Evolutionary conservation across 2,797 vertebrate genomes (phyloP).

Genomic region (Anableps anableps): DNA sequence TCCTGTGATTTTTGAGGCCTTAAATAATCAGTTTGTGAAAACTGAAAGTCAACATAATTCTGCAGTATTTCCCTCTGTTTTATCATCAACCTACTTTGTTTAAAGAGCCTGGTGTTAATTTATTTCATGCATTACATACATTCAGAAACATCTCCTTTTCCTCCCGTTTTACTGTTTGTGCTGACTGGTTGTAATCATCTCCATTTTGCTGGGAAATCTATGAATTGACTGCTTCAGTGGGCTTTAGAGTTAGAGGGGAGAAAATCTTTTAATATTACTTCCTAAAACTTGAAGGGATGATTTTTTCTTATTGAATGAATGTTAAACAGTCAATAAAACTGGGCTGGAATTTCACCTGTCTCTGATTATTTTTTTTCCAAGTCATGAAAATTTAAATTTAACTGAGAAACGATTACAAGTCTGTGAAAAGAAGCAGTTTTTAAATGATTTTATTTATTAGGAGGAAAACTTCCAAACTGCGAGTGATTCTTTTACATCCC

Average conservation of each 20-base stretch:
- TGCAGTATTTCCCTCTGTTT: neutral
- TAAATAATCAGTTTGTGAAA: constrained; percentile 4
- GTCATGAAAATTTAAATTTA: neutral
- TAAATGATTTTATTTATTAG: neutral
- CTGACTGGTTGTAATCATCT: constrained; percentile 21
- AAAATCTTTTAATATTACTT: constrained; percentile 30
- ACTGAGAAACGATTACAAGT: too few species aligned
- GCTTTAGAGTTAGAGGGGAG: constrained; percentile 16
- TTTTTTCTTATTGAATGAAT: constrained; percentile 55
- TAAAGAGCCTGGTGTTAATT: neutral
- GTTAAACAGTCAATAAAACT: constrained; percentile 73
- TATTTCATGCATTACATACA: neutral
- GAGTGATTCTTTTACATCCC: too few species aligned
- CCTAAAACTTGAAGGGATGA: constrained; percentile 54
- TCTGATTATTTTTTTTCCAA: constrained; percentile 1
- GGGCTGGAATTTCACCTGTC: constrained; percentile 45
- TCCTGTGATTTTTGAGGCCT: constrained; percentile 13
- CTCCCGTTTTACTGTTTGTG: constrained; percentile 11
- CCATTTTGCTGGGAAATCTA: constrained; percentile 30
- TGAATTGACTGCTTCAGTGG: constrained; percentile 21
- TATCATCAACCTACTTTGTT: neutral
- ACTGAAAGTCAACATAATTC: neutral
- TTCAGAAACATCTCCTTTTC: neutral
- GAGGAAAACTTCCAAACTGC: neutral
- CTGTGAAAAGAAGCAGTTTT: neutral